Evolutionary conservation across 92 coral and sea anemone genomes (phyloP), one percentile per base, ranked within the genome.

Genomic region (Heteractis magnifica): DNA sequence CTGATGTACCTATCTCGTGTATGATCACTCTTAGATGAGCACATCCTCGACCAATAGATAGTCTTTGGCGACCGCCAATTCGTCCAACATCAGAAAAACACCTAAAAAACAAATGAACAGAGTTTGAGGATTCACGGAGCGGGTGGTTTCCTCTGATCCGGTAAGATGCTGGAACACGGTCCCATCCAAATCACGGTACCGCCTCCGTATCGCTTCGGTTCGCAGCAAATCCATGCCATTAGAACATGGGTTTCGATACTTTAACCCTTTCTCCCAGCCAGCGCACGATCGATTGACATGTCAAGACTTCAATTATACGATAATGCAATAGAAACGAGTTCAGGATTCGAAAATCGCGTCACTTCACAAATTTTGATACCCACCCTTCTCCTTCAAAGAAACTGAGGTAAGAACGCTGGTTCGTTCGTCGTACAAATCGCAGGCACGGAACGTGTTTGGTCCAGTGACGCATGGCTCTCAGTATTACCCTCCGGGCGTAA

Each of bases 371-470:
- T 34, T 34, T 68, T 52, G 6, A 11, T 51, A 80, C 92, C 80
- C 41, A 91, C 94, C 92, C 92, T 70, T 90, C 85, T 18, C 94
- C 94, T 4, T 86, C 77, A 77, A 79, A 91, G 85, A 91, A 91
- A 64, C 94, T 91, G 51, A 91, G 70, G 87, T 88, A 91, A 12
- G 70, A 73, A 18, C 76, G 49, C 78, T 86, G 88, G 41, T 20
- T 6, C 6, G 82, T 55, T 51, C 90, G 56, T 7, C 4, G 81
- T 6, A 88, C 92, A 79, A 91, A 91, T 74, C 81, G 76, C 51
- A 91, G 89, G 82, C 94, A 91, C 23, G 94, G 92, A 49, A 91
- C 94, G 26, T 88, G 49, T 55, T 72, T 51, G 18, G n/a, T 70
- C 94, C 94, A 91, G 82, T 88, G 94, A 1, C 10, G 34, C 34